Evolutionary conservation across 2,113 vertebrate genomes (phyloP), one percentile per base, ranked within the genome.

Genomic region (Xenopus borealis): DNA sequence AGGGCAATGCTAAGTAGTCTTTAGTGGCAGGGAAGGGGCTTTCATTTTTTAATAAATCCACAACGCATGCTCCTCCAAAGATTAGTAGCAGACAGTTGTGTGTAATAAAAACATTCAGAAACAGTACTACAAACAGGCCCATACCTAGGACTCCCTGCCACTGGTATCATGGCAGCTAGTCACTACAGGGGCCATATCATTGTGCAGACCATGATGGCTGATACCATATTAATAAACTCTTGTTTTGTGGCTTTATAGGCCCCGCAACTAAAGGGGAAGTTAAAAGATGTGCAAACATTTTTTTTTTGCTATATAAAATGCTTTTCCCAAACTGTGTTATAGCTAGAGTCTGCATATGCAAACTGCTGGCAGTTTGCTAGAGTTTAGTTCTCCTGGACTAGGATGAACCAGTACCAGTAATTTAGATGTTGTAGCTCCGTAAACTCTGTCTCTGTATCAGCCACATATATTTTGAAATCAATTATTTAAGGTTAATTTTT

Each of bases 321-420:
- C 53, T 17, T 55, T 40, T 16, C 13, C 65, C 64, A 68, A 66
- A 67, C 27, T 46, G 40, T 10, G 61, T 18, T 52, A 62, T 69
- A 23, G 58, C 73, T 61, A 62, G 62, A 55, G 27, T 61, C 58
- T 18, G 53, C 10, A 13, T 69, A 17, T 58, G 67, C 67, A 70
- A 58, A 62, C 74, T 70, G 74, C 74, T 30, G 74, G 74, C 66
- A 7, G 74, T 70, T 70, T 70, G 74, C 19, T 44, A n/a, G 4
- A 55, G 66, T 12, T 53, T 19, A 50, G 58, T 55, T 63, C 16
- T 45, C 23, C 20, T n/a, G 45, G 66, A 66, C 55, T 55, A 53
- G 12, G 17, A 63, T 44, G 7, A 64, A 57, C 66, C 46, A 57
- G 66, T 69, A 66, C 55, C 59, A n/a, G 47, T 53, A 4, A n/a